Evolutionary conservation across 2,797 vertebrate species (phyloP), one percentile per base, ranked within the genome.

Genomic region (Eulemur coronatus): DNA sequence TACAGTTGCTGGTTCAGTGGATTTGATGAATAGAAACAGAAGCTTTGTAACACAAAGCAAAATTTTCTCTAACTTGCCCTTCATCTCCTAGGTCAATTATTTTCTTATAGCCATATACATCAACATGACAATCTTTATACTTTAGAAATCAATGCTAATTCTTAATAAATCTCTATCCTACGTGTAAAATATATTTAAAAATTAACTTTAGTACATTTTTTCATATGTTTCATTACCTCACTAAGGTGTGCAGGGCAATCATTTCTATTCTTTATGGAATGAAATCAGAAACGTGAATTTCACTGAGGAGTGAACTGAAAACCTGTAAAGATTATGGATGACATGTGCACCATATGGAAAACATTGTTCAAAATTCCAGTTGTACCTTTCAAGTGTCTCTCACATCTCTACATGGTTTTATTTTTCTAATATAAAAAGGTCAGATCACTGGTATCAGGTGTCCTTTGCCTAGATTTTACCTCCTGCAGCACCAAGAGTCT

Each of bases 331-430:
- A 89, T 89, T 75, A 75, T 48, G 46, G 75, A 33, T 52, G 78
- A 88, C 88, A 97, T 63, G 28, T 76, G 81, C 30, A 41, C 91
- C 94, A 94, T 96, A 85, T 96, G 82, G 97, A 96, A 98, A 97
- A 96, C 80, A 94, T 95, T 90, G 92, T 69, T 95, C 55, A 87
- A 55, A 95, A 96, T 94, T 79, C 48, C 93, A 95, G 81, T 84
- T 90, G 70, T 91, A 78, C 50, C 65, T 93, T 95, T 97, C 75
- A 93, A 91, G 59, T 93, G 84, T 93, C 80, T 84, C 81, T 89
- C 79, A 69, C 70, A 87, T 91, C 76, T 94, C 82, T 84, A 57
- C 20, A 8, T 93, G 80, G 46, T 92, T 97, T 89, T 84, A 75
- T 93, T 97, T 97, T 96, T 90, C 80, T 89, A 78, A 91, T 67